phyloP scores from a whole-genome alignment of 2,888 invertebrate species.

The Micoletzkya japonica region DNA sequence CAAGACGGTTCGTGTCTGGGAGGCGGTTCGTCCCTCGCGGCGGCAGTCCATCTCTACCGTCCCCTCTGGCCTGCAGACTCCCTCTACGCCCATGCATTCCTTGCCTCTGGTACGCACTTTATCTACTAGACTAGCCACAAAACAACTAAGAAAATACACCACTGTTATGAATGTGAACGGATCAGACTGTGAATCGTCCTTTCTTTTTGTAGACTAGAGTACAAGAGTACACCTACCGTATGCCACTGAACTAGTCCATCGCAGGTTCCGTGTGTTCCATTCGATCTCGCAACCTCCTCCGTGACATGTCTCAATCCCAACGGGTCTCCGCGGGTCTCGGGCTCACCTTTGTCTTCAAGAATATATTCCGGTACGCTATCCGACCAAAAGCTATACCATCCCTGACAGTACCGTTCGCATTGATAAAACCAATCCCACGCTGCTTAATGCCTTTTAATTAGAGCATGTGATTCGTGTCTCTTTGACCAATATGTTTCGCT shows the following conservation, averaged over 20 bases:
- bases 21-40: conserved; percentile 80
- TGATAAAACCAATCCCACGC: neutral
- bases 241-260: too few species aligned
- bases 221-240: too few species aligned
- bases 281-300: conserved; percentile 42
- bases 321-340: conserved; percentile 82
- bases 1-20: conserved; percentile 72
- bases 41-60: conserved; percentile 83
- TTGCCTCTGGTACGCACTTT: conserved; percentile 80
- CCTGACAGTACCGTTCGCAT: neutral
- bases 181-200: too few species aligned
- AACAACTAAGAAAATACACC: too few species aligned
- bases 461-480: neutral
- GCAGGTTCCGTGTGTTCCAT: conserved; percentile 57
- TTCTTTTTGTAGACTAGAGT: too few species aligned
- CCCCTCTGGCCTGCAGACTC: conserved; percentile 75
- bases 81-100: conserved; percentile 85
- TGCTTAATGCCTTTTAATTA: too few species aligned
- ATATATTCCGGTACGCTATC: conserved; percentile 40
- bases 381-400: neutral
- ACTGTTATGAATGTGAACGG: too few species aligned
- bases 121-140: too few species aligned
- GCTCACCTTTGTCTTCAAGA: conserved; percentile 65
- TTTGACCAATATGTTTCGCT: neutral
- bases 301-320: conserved; percentile 52